Evolutionary conservation across 2,888 invertebrate genomes (phyloP).

Genomic region (Thecocarcelia acutangulata): DNA sequence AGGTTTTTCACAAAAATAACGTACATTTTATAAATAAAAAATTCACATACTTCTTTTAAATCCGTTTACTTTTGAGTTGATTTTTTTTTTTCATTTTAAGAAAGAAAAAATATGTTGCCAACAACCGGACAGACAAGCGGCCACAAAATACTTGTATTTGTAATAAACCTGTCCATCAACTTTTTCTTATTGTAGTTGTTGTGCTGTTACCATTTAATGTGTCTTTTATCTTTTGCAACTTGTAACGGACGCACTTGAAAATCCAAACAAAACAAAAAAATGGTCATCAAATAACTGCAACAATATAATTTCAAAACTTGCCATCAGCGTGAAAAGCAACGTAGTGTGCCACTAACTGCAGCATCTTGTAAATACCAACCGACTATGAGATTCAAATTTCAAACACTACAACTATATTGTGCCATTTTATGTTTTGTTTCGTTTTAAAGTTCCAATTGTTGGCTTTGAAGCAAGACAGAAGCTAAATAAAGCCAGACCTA

Average conservation of each 20-base stretch:
- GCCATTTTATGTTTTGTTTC: constrained; percentile 34
- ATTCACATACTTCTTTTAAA: constrained; percentile 42
- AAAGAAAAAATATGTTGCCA: constrained; percentile 8
- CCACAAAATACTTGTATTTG: constrained; percentile 24
- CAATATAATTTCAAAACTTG: constrained; percentile 45
- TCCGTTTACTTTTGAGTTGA: constrained; percentile 55
- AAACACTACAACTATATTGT: neutral
- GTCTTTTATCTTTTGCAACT: constrained; percentile 35
- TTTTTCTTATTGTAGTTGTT: constrained; percentile 46
- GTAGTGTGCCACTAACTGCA: constrained; percentile 5
- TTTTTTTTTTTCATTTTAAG: constrained; percentile 22
- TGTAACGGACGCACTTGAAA: constrained; percentile 48
- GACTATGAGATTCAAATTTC: constrained; percentile 48
- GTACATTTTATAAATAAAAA: constrained; percentile 1
- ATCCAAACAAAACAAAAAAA: constrained; percentile 24
- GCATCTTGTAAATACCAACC: neutral
- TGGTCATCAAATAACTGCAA: constrained; percentile 51
- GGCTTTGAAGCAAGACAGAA: constrained; percentile 4
- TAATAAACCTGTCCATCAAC: constrained; percentile 63
- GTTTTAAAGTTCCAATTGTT: neutral
- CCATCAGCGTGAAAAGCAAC: constrained; percentile 27
- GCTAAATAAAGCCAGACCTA: neutral
- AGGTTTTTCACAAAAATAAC: constrained; percentile 3
- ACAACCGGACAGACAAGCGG: neutral
- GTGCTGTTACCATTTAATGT: constrained; percentile 17